Conservation (phyloP, 2,113 vertebrate genomes). For the Amphiprion ocellaris region DNA sequence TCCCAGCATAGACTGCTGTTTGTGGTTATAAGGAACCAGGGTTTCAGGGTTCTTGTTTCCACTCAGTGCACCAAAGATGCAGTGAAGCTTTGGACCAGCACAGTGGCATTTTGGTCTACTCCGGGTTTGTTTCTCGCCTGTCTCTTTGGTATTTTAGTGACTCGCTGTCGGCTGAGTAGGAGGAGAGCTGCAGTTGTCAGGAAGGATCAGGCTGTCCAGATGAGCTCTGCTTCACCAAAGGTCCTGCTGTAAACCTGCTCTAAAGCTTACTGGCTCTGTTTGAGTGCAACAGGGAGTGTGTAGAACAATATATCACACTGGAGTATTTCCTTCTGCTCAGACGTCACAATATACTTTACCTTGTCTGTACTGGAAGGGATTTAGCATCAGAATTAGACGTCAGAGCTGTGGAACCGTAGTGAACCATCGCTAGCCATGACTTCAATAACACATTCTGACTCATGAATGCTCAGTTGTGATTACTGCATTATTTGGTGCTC, state of each 20-base stretch:
- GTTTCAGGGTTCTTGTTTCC: too few relatives aligned
- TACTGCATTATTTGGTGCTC: too few relatives aligned
- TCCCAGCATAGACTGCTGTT: neutral
- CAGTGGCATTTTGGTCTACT: neutral
- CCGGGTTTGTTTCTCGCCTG: conserved; percentile 5
- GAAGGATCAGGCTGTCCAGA: neutral
- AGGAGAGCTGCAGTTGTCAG: neutral
- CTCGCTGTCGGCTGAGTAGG: conserved; percentile 12
- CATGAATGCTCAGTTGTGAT: too few relatives aligned
- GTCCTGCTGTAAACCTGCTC: neutral
- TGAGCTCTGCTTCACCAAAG: conserved; percentile 4
- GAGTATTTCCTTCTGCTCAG: too few relatives aligned
- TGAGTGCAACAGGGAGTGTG: neutral
- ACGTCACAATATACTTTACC: too few relatives aligned
- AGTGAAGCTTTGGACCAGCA: neutral
- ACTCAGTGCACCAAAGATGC: too few relatives aligned
- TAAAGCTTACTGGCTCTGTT: neutral
- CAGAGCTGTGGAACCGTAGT: too few relatives aligned
- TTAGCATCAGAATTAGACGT: too few relatives aligned
- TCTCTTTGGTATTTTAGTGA: neutral
- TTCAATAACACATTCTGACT: too few relatives aligned
- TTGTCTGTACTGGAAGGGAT: too few relatives aligned
- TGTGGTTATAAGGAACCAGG: neutral
- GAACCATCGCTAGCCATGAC: too few relatives aligned
- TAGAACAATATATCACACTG: neutral